Percentiles rank a stretch among this genome's conserved stretches.
Conservation (phyloP, 2,113 vertebrate species). For the Aldabrachelys gigantea region DNA sequence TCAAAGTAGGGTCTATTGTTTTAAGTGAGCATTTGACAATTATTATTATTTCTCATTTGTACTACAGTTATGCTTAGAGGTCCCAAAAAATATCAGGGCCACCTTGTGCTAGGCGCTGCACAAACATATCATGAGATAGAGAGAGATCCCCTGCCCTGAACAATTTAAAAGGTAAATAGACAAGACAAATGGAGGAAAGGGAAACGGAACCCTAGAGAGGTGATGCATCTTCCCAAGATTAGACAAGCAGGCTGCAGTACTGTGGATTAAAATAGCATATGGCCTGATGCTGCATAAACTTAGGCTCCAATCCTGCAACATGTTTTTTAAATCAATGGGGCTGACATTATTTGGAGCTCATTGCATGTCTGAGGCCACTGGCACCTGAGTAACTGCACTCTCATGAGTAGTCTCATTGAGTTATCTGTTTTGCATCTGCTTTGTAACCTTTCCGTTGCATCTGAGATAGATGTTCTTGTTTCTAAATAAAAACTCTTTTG, state of each 20-base stretch:
- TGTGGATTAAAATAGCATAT: neutral
- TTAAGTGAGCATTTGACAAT: neutral
- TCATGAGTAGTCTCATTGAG: neutral
- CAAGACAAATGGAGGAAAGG: neutral
- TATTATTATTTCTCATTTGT: neutral
- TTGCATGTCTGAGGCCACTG: neutral
- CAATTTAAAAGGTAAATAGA: neutral
- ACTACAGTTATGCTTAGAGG: neutral
- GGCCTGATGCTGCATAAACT: neutral
- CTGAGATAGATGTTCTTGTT: conserved; percentile 18
- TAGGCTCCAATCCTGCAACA: neutral
- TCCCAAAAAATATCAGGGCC: neutral
- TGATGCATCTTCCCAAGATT: neutral
- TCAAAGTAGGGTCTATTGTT: neutral
- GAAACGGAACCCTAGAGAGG: neutral
- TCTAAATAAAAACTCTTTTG: conserved; percentile 17
- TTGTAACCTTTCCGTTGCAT: neutral
- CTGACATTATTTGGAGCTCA: neutral
- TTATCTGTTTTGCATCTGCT: neutral
- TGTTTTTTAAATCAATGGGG: neutral
- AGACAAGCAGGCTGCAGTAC: neutral
- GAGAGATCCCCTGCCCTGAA: neutral
- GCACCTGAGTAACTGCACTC: neutral
- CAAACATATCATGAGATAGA: neutral
- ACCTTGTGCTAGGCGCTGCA: neutral